Evolutionary conservation across 1,140 invertebrate genomes (phyloP).

Genomic region (Bombus impatiens): DNA sequence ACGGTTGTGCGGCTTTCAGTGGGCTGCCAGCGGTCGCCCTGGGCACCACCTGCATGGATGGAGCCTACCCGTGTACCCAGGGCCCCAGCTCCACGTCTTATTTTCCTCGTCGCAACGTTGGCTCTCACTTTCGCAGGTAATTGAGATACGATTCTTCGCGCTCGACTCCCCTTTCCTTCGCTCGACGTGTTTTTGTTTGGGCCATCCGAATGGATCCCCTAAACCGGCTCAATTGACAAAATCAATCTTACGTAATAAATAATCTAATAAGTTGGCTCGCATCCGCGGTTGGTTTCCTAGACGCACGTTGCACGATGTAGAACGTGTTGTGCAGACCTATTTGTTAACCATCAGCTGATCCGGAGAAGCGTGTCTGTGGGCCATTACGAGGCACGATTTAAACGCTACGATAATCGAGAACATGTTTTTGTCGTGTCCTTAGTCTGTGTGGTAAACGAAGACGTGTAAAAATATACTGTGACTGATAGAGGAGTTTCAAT

Average conservation of each 20-base stretch:
- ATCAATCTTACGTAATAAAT: slow-evolving; percentile 10
- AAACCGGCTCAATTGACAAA: not conserved
- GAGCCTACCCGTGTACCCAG: slow-evolving; percentile 75
- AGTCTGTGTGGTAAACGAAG: not conserved
- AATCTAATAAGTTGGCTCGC: not conserved
- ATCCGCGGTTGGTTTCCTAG: not conserved
- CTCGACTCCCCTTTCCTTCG: not conserved
- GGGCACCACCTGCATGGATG: slow-evolving; percentile 72
- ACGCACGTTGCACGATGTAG: not conserved
- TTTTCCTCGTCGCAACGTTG: slow-evolving; percentile 75
- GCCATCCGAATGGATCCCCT: not conserved
- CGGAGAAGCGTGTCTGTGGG: not conserved
- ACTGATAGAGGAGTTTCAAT: not conserved
- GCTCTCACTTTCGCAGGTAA: slow-evolving; percentile 76
- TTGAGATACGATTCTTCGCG: not conserved
- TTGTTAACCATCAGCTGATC: slow-evolving; percentile 27
- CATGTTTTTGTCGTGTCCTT: not conserved
- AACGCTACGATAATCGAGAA: not conserved
- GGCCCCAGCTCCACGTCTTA: slow-evolving; percentile 73
- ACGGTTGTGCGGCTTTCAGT: slow-evolving; percentile 57
- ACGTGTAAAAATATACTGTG: not conserved
- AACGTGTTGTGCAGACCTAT: not conserved
- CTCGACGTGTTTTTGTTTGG: not conserved
- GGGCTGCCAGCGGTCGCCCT: slow-evolving; percentile 70
- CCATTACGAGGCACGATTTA: not conserved